phyloP scores from a whole-genome alignment of 2,797 vertebrate species.

The Oreonectes daqikongensis region DNA sequence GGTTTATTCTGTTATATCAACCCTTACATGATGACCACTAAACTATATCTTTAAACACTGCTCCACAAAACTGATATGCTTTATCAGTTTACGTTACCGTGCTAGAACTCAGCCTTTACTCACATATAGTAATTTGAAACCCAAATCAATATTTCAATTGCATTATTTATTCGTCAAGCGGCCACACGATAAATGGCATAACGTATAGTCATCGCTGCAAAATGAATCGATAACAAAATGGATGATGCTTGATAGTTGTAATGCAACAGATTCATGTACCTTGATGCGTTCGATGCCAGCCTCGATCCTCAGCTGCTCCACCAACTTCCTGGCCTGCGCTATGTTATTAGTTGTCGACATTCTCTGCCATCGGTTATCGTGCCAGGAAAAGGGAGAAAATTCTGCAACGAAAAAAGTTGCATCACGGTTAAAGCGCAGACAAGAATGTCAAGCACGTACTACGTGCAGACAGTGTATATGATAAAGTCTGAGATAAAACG shows the following conservation, averaged over 20 bases:
- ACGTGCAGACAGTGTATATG: not conserved
- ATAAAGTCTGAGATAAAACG: not conserved
- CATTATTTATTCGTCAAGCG: not conserved
- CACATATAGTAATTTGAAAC: not conserved
- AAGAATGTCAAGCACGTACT: not conserved
- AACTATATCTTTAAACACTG: not conserved
- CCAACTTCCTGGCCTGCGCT: constrained; percentile 95
- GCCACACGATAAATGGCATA: not conserved
- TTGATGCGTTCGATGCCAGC: constrained; percentile 94
- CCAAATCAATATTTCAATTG: not conserved
- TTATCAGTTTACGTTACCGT: not conserved
- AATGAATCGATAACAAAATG: not conserved
- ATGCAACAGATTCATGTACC: constrained; percentile 69
- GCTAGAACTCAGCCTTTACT: not conserved
- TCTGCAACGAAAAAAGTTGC: constrained; percentile 55
- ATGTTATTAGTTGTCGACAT: constrained; percentile 98
- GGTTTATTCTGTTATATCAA: not conserved
- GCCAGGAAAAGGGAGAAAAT: constrained; percentile 72
- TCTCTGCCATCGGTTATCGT: constrained; percentile 84
- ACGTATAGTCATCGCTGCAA: not conserved
- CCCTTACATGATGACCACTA: not conserved
- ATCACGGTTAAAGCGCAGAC: constrained; percentile 16
- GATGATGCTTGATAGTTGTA: not conserved
- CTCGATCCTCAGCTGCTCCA: constrained; percentile 96
- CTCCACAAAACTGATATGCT: not conserved